Conservation (phyloP, 2,113 vertebrate species). For the Meriones unguiculatus region DNA sequence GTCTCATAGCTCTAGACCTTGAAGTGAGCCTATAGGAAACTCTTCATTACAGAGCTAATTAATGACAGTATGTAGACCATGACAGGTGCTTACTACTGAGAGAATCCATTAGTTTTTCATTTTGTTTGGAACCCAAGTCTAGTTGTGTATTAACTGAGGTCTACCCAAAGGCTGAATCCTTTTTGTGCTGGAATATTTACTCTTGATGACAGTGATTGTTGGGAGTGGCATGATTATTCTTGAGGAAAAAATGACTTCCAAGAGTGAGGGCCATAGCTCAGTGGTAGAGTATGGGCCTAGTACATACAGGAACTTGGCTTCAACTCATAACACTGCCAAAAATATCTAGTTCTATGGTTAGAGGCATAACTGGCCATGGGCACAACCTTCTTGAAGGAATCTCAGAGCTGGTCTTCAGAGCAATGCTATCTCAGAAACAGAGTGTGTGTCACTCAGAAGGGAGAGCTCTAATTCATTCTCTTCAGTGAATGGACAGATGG, state of each 20-base stretch:
- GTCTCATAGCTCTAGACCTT: neutral
- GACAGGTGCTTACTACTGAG: neutral
- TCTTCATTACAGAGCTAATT: neutral
- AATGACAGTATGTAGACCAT: neutral
- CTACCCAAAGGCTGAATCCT: neutral
- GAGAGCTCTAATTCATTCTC: neutral
- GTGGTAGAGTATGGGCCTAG: neutral
- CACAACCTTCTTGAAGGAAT: neutral
- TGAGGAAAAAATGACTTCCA: neutral
- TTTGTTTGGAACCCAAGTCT: constrained; percentile 31
- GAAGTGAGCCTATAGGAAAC: neutral
- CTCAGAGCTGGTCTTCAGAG: neutral
- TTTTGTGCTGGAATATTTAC: neutral
- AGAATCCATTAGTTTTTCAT: neutral
- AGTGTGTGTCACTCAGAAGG: neutral
- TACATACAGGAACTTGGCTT: neutral
- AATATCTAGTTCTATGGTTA: neutral
- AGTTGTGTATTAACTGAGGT: constrained; percentile 1
- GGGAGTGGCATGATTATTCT: neutral
- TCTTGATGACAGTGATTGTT: neutral
- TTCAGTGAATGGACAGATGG: neutral
- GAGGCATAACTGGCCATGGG: neutral
- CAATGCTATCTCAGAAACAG: neutral
- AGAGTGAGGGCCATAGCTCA: no score
- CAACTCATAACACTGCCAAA: neutral